Evolutionary conservation across 2,797 vertebrate genomes (phyloP).

Genomic region (Pristis pectinata): DNA sequence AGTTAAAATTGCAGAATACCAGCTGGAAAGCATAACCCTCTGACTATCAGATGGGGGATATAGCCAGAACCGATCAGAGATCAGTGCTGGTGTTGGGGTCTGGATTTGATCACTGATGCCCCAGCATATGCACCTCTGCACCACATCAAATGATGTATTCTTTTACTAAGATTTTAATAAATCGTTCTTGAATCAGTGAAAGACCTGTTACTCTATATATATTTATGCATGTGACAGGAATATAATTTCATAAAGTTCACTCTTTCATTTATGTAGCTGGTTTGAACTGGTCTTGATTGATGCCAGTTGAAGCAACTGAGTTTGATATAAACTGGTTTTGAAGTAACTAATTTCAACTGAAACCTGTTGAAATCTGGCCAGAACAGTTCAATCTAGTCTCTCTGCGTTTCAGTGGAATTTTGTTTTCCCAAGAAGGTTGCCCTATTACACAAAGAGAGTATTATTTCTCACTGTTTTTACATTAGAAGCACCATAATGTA

Average conservation of each 20-base stretch:
- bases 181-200: not conserved
- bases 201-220: not conserved
- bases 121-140: not conserved
- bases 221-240: not conserved
- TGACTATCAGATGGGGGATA: not conserved
- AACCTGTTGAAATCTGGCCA: not conserved
- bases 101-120: not conserved
- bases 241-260: not conserved
- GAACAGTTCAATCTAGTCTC: not conserved
- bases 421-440: not conserved
- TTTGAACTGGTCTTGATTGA: not conserved
- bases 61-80: not conserved
- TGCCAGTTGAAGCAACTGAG: not conserved
- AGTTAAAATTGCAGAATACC: not conserved
- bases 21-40: not conserved
- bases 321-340: not conserved
- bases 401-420: not conserved
- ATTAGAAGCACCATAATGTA: not conserved
- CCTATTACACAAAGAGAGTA: not conserved
- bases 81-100: not conserved
- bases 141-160: not conserved
- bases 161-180: not conserved
- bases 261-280: not conserved
- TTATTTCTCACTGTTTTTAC: not conserved
- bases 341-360: slow-evolving; percentile 8